These are phyloP conservation scores for Pristionchus arcanus DNA, from an alignment of 2,888 invertebrate species.

Conservation along the genomic window DNA sequence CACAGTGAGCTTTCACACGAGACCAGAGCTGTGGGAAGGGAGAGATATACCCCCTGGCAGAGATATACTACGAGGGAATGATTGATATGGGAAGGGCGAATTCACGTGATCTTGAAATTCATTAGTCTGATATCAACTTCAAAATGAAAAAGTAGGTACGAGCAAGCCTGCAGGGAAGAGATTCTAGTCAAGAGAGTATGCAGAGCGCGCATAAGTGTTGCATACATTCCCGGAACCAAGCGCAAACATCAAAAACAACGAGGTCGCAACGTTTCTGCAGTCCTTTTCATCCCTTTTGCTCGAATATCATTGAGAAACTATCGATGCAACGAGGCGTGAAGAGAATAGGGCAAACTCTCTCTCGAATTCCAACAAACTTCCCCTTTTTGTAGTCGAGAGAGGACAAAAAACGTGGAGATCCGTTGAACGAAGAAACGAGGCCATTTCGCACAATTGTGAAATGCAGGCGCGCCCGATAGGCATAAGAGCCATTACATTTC, in stretches of 20 bases:
- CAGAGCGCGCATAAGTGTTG: background rate
- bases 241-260: background rate
- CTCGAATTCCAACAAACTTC: background rate
- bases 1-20: slow-evolving; percentile 9
- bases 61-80: background rate
- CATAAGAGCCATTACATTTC: slow-evolving; percentile 41
- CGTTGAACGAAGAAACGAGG: background rate
- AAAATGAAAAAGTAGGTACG: too few relatives aligned
- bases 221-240: background rate
- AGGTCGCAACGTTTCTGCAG: background rate
- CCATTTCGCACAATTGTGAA: slow-evolving; percentile 41
- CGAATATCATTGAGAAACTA: slow-evolving; percentile 37
- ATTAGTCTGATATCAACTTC: too few relatives aligned
- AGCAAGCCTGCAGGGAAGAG: background rate
- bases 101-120: too few relatives aligned
- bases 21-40: background rate
- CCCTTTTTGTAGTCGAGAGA: background rate
- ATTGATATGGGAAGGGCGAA: too few relatives aligned
- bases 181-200: background rate
- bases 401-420: background rate
- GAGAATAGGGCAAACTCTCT: background rate
- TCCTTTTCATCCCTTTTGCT: background rate
- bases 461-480: background rate
- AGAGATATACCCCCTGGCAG: background rate
- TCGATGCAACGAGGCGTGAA: background rate